Evolutionary conservation across 2,797 vertebrate genomes (phyloP).

Genomic region (Dicrostonyx torquatus): DNA sequence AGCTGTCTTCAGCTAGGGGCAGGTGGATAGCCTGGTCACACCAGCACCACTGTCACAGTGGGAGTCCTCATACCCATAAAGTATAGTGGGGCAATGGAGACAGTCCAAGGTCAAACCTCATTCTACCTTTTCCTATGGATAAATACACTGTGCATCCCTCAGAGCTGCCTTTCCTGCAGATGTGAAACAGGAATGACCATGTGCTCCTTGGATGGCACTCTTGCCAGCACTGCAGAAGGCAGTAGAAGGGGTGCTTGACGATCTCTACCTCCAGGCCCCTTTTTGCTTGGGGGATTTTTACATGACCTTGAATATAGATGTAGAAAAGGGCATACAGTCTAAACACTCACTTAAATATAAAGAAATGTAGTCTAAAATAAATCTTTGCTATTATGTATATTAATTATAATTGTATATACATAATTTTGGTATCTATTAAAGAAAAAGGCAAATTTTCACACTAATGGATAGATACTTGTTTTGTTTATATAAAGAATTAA

Average conservation of each 20-base stretch:
- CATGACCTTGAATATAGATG: not conserved
- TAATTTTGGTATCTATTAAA: not conserved
- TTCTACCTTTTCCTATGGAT: not conserved
- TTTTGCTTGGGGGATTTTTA: not conserved
- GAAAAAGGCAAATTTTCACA: not conserved
- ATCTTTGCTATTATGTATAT: not conserved
- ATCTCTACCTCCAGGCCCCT: not conserved
- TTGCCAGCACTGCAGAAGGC: not conserved
- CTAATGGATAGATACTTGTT: not conserved
- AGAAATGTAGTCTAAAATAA: not conserved
- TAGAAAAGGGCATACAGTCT: not conserved
- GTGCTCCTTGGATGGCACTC: not conserved
- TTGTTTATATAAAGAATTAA: not conserved
- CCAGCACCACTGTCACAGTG: not conserved
- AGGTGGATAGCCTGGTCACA: not conserved
- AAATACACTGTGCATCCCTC: not conserved
- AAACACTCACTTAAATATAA: not conserved
- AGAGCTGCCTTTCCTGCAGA: not conserved
- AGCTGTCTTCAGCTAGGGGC: not conserved
- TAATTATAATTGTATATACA: not conserved
- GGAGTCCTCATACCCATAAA: not conserved
- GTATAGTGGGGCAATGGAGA: not conserved
- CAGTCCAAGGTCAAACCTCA: not conserved
- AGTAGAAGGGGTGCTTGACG: not conserved
- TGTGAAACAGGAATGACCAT: not conserved